Evolutionary conservation across 1,140 invertebrate genomes (phyloP).

Genomic region (Solenopsis invicta): DNA sequence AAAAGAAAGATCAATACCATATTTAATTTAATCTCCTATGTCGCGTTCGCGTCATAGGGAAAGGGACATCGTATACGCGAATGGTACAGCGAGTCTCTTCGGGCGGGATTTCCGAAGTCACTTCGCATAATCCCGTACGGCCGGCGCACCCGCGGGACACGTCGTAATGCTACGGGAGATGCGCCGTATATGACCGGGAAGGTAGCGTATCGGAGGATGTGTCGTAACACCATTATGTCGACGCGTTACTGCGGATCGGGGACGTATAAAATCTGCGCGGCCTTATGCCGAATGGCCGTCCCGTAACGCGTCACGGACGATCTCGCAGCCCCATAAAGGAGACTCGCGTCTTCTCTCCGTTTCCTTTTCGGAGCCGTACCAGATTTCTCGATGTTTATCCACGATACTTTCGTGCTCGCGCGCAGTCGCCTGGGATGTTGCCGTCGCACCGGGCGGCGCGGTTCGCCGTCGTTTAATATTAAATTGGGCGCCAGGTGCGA

Average conservation of each 20-base stretch:
- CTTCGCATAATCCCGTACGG: constrained; percentile 58
- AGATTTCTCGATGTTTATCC: constrained; percentile 11
- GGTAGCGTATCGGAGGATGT: constrained; percentile 37
- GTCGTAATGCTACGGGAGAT: constrained; percentile 38
- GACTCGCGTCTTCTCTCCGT: background rate
- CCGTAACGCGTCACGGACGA: constrained; percentile 49
- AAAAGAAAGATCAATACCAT: background rate
- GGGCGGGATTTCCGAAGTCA: constrained; percentile 20
- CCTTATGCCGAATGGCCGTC: constrained; percentile 15
- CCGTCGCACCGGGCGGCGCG: constrained; percentile 11
- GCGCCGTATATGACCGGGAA: constrained; percentile 19
- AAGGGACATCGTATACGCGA: background rate
- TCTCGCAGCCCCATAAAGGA: constrained; percentile 38
- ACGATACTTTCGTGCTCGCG: constrained; percentile 11
- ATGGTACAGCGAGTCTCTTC: constrained; percentile 24
- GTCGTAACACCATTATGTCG: constrained; percentile 48
- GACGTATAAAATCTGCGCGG: constrained; percentile 49
- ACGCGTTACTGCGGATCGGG: constrained; percentile 37
- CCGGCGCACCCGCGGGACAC: constrained; percentile 40
- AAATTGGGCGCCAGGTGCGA: constrained; percentile 30
- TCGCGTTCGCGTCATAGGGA: background rate
- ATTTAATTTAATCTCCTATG: constrained; percentile 28
- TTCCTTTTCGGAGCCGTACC: background rate
- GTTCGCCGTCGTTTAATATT: constrained; percentile 39
- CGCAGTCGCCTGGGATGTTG: background rate